Conservation (phyloP, 2,113 vertebrate species). For the Pelusios castaneus region DNA sequence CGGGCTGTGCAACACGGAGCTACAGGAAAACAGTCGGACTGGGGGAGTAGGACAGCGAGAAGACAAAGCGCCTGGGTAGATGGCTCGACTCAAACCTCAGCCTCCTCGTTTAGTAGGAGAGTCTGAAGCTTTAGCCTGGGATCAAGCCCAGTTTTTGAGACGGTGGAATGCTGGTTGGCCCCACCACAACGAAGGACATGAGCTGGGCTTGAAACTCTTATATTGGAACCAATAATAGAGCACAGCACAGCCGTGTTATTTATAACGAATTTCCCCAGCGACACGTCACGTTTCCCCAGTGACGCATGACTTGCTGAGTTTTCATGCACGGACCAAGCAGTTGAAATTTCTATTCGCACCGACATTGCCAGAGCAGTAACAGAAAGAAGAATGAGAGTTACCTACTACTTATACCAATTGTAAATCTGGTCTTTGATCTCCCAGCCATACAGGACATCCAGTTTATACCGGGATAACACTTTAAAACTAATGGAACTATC, state of each 20-base stretch:
- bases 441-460: background rate
- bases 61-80: accelerated
- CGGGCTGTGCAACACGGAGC: too few species aligned
- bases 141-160: background rate
- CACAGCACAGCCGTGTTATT: background rate
- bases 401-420: accelerated
- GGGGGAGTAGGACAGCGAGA: background rate
- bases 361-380: background rate
- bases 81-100: background rate
- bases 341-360: background rate
- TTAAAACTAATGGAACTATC: background rate
- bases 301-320: background rate
- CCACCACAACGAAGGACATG: background rate
- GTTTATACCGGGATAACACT: background rate
- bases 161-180: background rate
- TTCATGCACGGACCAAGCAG: background rate
- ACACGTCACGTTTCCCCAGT: background rate
- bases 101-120: background rate
- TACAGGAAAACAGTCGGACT: accelerated
- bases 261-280: background rate
- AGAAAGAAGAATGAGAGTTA: background rate
- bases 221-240: background rate
- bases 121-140: background rate
- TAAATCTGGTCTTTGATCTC: background rate
- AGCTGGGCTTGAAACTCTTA: background rate